Evolutionary conservation across 2,888 invertebrate genomes (phyloP), one percentile per base, ranked within the genome.

Genomic region (Germaria angustata): DNA sequence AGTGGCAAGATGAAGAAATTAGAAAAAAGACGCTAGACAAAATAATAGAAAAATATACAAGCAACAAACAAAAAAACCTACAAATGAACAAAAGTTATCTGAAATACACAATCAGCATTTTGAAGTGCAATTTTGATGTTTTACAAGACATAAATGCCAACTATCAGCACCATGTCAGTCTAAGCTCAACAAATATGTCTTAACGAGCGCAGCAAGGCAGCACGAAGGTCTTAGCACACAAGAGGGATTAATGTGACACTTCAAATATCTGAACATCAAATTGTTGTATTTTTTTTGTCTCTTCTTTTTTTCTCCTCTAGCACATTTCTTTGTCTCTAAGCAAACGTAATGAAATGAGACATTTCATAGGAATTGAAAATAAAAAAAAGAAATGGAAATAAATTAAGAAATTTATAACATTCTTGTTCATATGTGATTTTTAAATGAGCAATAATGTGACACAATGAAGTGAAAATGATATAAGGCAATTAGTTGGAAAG

Each of bases 141-240:
- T 81, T 76, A 80, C 78, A 81, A 80, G 79, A 76, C 84, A 81
- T 71, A 84, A 79, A 76, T 84, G 80, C 68, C 49, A 66, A 80
- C 66, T 80, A 77, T 79, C 84, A 81, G 79, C 81, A 81, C 49
- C 71, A 72, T 76, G 84, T 76, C 81, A 81, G 79, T 71, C 63
- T 65, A 32, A 71, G 59, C 65, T 82, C 71, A 81, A 59, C 77
- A 65, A 73, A 80, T 49, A 46, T 68, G 39, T 28, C 49, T 71
- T 79, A 79, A 66, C 61, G 59, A 69, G 59, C 57, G 4, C 11
- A 7, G 6, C 15, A 22, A 49, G 2, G 5, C 32, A 13, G 24
- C 0, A 49, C 13, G 34, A 49, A 22, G 24, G 17, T 3, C 28
- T 44, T 46, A 36, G 15, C 36, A 69, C 17, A 49, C 61, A 41